A percentile compares a stretch with the other conserved stretches of the same genome.
Conservation (phyloP, 2,113 vertebrate genomes). For the Rattus norvegicus region DNA sequence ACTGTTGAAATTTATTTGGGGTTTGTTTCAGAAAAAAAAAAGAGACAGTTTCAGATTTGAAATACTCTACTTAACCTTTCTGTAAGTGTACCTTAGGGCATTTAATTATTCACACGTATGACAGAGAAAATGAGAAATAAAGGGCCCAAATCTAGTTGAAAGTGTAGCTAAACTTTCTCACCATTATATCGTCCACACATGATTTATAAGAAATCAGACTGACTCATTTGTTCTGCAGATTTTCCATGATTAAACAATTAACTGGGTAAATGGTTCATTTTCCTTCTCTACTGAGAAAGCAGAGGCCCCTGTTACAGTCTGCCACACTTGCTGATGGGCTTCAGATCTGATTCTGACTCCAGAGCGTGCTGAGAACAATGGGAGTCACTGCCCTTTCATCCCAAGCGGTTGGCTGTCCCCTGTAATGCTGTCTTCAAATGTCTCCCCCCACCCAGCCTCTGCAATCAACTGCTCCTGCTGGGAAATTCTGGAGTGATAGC, state of each 20-base stretch:
- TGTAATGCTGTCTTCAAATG: background rate
- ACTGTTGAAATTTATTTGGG: background rate
- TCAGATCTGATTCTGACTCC: background rate
- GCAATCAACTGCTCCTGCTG: background rate
- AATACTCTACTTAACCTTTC: background rate
- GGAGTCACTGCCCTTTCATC: background rate
- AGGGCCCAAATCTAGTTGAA: background rate
- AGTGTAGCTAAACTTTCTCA: background rate
- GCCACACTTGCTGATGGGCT: background rate
- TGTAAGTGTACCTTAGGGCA: background rate
- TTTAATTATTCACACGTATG: background rate
- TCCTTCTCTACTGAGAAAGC: background rate
- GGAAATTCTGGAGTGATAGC: background rate
- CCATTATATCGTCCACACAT: background rate
- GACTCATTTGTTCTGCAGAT: background rate
- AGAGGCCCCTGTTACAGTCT: background rate
- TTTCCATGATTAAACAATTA: slow-evolving; percentile 27
- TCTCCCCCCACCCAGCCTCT: background rate
- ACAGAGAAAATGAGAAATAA: background rate
- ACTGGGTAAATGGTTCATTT: background rate
- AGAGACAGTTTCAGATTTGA: background rate
- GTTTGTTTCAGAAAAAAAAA: background rate
- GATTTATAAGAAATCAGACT: background rate
- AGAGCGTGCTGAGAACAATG: background rate
- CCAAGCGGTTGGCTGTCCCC: background rate